phyloP scores from a whole-genome alignment of 2,888 invertebrate species.

The Tryphoninae sp. region DNA sequence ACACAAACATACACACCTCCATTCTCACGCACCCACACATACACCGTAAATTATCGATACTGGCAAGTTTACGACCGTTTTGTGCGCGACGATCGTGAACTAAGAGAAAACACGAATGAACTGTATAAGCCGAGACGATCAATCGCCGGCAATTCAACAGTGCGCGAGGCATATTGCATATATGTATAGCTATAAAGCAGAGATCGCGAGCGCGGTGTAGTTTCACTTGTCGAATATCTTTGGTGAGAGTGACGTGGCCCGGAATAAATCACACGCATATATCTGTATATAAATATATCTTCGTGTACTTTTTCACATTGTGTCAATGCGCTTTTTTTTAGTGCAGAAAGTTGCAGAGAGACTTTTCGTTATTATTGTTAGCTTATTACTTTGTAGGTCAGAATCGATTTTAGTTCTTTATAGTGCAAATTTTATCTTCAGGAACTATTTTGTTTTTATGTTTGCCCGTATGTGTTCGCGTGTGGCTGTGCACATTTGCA shows the following conservation, averaged over 20 bases:
- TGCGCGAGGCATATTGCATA: constrained; percentile 42
- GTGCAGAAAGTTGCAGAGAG: constrained; percentile 4
- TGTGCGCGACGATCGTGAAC: constrained; percentile 26
- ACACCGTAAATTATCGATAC: constrained; percentile 59
- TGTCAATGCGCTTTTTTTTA: constrained; percentile 26
- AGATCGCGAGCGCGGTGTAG: constrained; percentile 60
- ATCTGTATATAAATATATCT: constrained; percentile 3
- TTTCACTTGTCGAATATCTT: constrained; percentile 79
- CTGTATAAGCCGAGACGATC: constrained; percentile 46
- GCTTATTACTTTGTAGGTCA: not conserved
- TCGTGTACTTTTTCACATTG: constrained; percentile 36
- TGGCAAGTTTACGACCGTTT: constrained; percentile 51
- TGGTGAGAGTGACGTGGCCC: constrained; percentile 74
- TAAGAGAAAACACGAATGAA: constrained; percentile 57
- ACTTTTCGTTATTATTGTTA: not conserved
- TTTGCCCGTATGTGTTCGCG: too few species aligned
- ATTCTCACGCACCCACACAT: not conserved
- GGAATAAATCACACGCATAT: constrained; percentile 61
- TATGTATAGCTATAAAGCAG: constrained; percentile 27
- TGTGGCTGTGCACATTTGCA: too few species aligned
- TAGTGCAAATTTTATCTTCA: too few species aligned
- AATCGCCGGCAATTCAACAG: constrained; percentile 62
- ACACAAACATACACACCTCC: constrained; percentile 6
- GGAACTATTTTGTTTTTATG: too few species aligned
- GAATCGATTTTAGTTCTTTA: not conserved